phyloP scores from a whole-genome alignment of 1,140 invertebrate species.

The Phenacoccus solenopsis region DNA sequence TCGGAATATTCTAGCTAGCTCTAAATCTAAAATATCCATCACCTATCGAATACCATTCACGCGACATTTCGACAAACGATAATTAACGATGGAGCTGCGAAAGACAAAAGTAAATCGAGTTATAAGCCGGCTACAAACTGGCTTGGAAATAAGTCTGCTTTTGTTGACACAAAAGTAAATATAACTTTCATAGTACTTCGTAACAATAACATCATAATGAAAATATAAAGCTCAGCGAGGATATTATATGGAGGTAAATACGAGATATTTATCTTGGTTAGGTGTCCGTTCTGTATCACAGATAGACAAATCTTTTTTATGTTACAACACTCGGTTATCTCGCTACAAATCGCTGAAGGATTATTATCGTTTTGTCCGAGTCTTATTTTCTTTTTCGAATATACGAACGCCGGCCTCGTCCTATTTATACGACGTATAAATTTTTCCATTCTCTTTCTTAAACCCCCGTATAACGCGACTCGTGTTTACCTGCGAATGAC shows the following conservation, averaged over 20 bases:
- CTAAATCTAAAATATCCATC: too few relatives aligned
- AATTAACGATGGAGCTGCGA: background rate
- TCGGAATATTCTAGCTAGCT: too few relatives aligned
- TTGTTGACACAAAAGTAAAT: background rate
- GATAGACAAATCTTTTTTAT: background rate
- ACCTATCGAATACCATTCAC: too few relatives aligned
- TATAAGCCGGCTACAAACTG: background rate
- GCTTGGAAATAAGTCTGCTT: background rate
- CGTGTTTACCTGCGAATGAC: background rate
- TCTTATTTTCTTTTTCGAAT: background rate
- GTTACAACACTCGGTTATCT: background rate
- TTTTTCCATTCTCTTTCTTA: background rate
- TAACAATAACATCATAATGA: background rate
- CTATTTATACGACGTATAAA: background rate
- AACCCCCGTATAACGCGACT: background rate
- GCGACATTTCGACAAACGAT: too few relatives aligned
- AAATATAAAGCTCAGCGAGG: background rate
- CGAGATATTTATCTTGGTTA: background rate
- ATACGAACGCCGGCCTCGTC: background rate
- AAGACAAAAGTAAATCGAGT: background rate
- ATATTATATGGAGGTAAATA: background rate
- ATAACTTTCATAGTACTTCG: background rate
- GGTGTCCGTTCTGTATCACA: background rate
- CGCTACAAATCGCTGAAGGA: background rate
- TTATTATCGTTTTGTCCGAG: background rate